Conservation (phyloP, 2,888 invertebrate species). For the Nemotelus pantherinus region DNA sequence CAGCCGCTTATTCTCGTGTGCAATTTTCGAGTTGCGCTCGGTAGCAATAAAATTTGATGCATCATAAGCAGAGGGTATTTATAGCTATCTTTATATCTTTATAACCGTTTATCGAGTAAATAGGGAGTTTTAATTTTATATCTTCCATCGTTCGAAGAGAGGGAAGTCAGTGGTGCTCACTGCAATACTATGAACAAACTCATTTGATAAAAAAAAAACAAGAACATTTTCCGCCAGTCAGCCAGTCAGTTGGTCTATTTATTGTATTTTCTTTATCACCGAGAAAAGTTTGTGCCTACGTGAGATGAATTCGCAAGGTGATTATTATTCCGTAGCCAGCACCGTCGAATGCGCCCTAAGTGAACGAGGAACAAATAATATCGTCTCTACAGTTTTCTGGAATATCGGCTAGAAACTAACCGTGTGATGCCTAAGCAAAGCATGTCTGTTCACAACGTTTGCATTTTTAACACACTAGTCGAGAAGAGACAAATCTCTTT, state of each 20-base stretch:
- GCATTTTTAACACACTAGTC: slow-evolving; percentile 17
- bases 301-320: slow-evolving; percentile 30
- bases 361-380: slow-evolving; percentile 8
- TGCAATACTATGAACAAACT: neutral
- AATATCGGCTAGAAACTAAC: slow-evolving; percentile 38
- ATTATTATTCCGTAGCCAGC: slow-evolving; percentile 31
- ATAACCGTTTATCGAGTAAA: too few relatives aligned
- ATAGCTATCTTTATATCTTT: neutral
- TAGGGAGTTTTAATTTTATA: slow-evolving; percentile 26
- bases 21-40: neutral
- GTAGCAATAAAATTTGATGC: slow-evolving; percentile 12
- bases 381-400: slow-evolving; percentile 29
- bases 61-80: slow-evolving; percentile 9
- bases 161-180: neutral
- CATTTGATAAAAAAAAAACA: neutral
- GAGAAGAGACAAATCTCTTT: slow-evolving; percentile 18
- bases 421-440: slow-evolving; percentile 35
- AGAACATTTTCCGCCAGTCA: neutral
- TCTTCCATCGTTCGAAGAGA: neutral
- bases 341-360: slow-evolving; percentile 2
- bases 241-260: neutral
- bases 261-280: slow-evolving; percentile 12
- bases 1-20: neutral
- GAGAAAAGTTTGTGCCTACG: slow-evolving; percentile 24
- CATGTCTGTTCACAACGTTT: slow-evolving; percentile 27